A percentile compares a stretch with the other conserved stretches of the same genome.
Evolutionary conservation across 92 coral and sea anemone genomes (phyloP).

Genomic region (Metridium senile): DNA sequence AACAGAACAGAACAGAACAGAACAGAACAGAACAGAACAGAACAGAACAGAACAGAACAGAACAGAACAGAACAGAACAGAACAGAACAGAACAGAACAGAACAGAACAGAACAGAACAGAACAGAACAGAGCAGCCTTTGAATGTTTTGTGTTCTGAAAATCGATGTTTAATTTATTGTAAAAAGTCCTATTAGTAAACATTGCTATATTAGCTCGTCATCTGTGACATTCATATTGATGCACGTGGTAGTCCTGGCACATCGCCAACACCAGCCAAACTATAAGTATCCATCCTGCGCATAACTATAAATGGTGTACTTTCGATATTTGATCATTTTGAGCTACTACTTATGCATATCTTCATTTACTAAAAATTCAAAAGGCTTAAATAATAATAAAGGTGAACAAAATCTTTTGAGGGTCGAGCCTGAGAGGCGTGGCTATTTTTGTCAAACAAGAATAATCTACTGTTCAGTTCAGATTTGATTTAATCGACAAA

Average conservation of each 20-base stretch:
- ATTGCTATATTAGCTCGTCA: neutral
- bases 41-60: neutral
- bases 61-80: neutral
- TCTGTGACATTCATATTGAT: neutral
- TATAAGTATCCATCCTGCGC: too few species aligned
- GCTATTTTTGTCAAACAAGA: neutral
- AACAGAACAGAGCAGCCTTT: neutral
- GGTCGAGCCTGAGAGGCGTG: neutral
- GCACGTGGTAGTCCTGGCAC: conserved; percentile 9
- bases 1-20: neutral
- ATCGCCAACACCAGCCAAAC: neutral
- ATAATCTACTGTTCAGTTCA: neutral
- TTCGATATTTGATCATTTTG: too few species aligned
- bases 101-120: neutral
- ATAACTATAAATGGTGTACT: too few species aligned
- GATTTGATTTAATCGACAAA: neutral
- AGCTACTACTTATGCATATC: too few species aligned
- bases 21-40: neutral
- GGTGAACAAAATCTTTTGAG: neutral
- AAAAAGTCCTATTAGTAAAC: neutral
- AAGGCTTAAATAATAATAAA: too few species aligned
- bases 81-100: neutral
- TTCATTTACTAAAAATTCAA: too few species aligned
- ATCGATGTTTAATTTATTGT: neutral
- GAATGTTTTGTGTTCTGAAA: neutral